These are phyloP conservation scores for Arizona elegans DNA, from an alignment of 2,113 vertebrate genomes.

Conservation along the genomic window DNA sequence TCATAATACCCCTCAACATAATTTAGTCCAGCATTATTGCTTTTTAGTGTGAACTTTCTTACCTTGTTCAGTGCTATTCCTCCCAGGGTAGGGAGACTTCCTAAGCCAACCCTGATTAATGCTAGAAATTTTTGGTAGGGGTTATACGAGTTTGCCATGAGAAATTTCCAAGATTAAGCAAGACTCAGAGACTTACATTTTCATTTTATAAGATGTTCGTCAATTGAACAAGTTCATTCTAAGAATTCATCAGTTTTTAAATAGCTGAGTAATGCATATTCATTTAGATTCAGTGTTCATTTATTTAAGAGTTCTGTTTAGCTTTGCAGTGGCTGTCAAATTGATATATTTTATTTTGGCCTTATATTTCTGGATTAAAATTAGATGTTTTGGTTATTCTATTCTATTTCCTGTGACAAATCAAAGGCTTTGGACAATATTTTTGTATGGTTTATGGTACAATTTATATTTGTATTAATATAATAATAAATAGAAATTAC, in stretches of 20 bases:
- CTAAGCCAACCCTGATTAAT: neutral
- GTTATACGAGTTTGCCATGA: neutral
- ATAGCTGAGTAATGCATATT: neutral
- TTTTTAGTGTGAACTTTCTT: neutral
- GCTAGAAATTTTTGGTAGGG: neutral
- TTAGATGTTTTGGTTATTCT: neutral
- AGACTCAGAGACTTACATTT: neutral
- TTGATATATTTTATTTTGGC: neutral
- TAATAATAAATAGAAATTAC: neutral
- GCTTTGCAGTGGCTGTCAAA: neutral
- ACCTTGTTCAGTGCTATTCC: neutral
- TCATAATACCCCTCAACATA: neutral
- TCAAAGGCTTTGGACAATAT: neutral
- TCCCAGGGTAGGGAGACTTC: neutral
- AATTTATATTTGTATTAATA: slow-evolving; percentile 1
- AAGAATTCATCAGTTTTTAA: slow-evolving; percentile 2
- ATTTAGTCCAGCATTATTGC: neutral
- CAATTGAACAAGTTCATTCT: neutral
- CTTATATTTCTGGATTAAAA: neutral
- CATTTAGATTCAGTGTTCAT: slow-evolving; percentile 3
- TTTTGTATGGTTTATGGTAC: neutral
- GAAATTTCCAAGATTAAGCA: neutral
- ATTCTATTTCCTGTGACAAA: neutral
- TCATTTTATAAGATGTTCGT: neutral
- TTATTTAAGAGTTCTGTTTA: slow-evolving; percentile 1